Evolutionary conservation across 2,113 vertebrate genomes (phyloP).

Genomic region (Podarcis cretensis): DNA sequence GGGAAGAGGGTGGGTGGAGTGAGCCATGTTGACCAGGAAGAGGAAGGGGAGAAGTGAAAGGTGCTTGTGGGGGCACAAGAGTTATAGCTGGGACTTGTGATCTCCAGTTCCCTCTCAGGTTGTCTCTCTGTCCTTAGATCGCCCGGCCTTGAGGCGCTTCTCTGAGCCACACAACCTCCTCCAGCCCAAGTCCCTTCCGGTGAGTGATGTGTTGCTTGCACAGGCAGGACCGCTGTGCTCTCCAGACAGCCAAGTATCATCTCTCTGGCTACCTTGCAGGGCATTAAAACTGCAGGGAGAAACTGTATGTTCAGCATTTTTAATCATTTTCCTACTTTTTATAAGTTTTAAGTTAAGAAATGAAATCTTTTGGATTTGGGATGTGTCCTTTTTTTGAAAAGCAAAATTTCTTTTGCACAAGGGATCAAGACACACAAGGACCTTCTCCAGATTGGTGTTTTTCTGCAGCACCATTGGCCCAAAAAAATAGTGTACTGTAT

Average conservation of each 20-base stretch:
- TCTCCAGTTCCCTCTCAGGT: too few relatives aligned
- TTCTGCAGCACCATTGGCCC: too few relatives aligned
- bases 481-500: too few relatives aligned
- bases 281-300: background rate
- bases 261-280: background rate
- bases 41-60: background rate
- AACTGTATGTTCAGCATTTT: too few relatives aligned
- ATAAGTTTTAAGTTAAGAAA: background rate
- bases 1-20: background rate
- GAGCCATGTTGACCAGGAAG: background rate
- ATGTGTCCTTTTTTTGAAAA: background rate
- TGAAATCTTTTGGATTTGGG: background rate
- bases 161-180: background rate
- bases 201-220: background rate
- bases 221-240: background rate
- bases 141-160: background rate
- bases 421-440: background rate
- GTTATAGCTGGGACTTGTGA: too few relatives aligned
- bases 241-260: background rate
- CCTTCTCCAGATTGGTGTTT: too few relatives aligned
- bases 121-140: background rate
- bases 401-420: background rate
- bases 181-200: background rate
- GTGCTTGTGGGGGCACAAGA: too few relatives aligned
- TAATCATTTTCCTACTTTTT: background rate